Evolutionary conservation across 1,140 invertebrate species (phyloP), one percentile per base, ranked within the genome.

Genomic region (Aphidius gifuensis): DNA sequence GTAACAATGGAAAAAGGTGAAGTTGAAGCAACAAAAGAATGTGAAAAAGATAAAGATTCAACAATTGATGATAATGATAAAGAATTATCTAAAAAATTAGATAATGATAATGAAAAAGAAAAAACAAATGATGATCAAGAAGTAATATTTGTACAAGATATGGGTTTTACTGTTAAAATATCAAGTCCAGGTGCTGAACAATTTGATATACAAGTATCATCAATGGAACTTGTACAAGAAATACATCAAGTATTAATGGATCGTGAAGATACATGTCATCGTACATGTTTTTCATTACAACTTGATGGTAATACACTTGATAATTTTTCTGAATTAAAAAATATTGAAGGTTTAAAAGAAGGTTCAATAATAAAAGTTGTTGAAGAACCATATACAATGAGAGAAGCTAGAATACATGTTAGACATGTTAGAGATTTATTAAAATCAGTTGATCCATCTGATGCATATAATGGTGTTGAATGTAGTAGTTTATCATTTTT

Each of bases 171-270:
- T 57, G 90, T 98, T 1, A 93, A 95, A 82, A 94, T 98, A 67
- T 85, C 90, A 45, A 91, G 92, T 65, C 93, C 94, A 8, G 92
- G 92, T 8, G 84, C 92, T 5, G 94, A 97, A 69, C 85, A 91
- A 5, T 91, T 97, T 77, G 93, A 97, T 73, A 92, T 97, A 72
- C 94, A 97, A 82, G 93, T 99, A 3, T 97, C 94, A 9, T 96
- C 94, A 74, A 95, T 97, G 91, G 97, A 99, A 78, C 81, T 99
- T 46, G 96, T 99, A 0, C 97, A 81, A 84, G 97, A 99, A 84
- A 97, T 99, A 56, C 96, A 98, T 78, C 96, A 98, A 80, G 83
- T 98, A 55, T 81, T 99, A 7, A 97, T 98, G 93, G 97, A 99
- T 76, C 84, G 96, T 43, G 96, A 99, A 79, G 96, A 99, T 73